A percentile compares a stretch with the other conserved stretches of the same genome.
Evolutionary conservation across 2,888 invertebrate genomes (phyloP).

Genomic region (Hyalella azteca): DNA sequence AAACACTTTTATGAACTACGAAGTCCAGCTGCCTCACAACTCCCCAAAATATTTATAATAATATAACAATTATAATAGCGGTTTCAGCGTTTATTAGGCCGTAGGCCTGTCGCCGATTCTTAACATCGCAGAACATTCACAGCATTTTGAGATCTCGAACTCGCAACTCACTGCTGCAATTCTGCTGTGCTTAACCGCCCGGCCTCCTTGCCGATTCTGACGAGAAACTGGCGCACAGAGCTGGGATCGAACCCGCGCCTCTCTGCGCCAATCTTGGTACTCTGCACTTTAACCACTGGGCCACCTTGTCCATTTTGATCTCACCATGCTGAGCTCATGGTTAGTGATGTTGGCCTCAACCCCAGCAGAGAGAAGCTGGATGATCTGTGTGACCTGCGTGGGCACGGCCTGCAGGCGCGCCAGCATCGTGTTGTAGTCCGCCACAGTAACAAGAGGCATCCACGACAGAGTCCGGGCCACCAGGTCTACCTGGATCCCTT

Average conservation of each 20-base stretch:
- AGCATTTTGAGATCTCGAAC: too few species aligned
- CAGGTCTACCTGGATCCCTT: conserved; percentile 61
- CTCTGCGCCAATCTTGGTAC: not conserved
- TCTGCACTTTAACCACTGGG: not conserved
- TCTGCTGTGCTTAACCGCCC: too few species aligned
- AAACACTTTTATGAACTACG: too few species aligned
- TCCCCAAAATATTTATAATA: too few species aligned
- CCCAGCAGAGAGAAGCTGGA: conserved; percentile 61
- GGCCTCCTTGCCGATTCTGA: not conserved
- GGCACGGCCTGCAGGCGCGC: conserved; percentile 60
- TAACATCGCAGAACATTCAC: too few species aligned
- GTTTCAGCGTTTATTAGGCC: too few species aligned
- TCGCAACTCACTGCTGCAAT: too few species aligned
- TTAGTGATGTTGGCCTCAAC: conserved; percentile 60
- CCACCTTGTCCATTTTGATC: not conserved
- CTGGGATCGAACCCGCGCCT: not conserved
- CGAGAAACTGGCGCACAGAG: not conserved
- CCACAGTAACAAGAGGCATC: conserved; percentile 59
- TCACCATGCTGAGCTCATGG: conserved; percentile 58
- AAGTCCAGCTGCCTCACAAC: too few species aligned
- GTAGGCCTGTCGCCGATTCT: too few species aligned
- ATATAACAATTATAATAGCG: too few species aligned
- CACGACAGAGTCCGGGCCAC: conserved; percentile 58
- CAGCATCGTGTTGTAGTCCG: conserved; percentile 61
- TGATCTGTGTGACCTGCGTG: conserved; percentile 60